Evolutionary conservation across 2,113 vertebrate species (phyloP), one percentile per base, ranked within the genome.

Genomic region (Apaloderma vittatum): DNA sequence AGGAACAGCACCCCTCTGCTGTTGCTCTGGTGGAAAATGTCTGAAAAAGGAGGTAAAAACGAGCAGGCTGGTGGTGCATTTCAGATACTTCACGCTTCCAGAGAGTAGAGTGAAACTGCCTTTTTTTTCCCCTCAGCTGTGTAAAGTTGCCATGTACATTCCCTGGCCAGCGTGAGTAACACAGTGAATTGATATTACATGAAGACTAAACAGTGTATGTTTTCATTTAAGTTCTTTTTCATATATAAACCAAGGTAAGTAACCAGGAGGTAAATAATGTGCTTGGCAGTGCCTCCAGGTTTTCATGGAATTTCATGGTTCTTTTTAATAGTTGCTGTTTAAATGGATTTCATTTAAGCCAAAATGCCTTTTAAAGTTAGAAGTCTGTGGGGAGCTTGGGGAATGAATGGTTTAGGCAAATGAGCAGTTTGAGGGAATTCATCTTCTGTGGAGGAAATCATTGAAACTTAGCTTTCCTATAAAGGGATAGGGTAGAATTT

Each of bases 131-230:
- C n/a, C n/a, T 72, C 30, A n/a, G 11, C 37, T 23, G 3, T 8
- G 7, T 40, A 29, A 37, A 29, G 27, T 4, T 32, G 11, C 29
- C 3, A 1, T 0, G 1, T 23, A 16, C 13, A 1, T 70, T 80
- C 29, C 9, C 14, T 85, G 48, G 17, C 45, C 40, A 55, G 43
- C 14, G 20, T 8, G 17, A 36, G 1, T n/a, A 22, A 4, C 11
- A 7, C 3, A 4, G 23, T 22, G 17, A 40, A 26, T 46, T 68
- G 66, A 6, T 43, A 9, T 1, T 18, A 5, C 1, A 1, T n/a
- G 7, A 65, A 82, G 61, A 15, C 51, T 62, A 24, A 49, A 5
- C 1, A 2, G 14, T 26, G 3, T 34, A 3, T 57, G 12, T 37
- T 71, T 59, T 58, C 11, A 13, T 48, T 46, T 20, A 27, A 17